A percentile compares a stretch with the other conserved stretches of the same genome.
These are phyloP conservation scores for Cyprinodon tularosa DNA, from an alignment of 2,113 vertebrate species.

Conservation along the genomic window DNA sequence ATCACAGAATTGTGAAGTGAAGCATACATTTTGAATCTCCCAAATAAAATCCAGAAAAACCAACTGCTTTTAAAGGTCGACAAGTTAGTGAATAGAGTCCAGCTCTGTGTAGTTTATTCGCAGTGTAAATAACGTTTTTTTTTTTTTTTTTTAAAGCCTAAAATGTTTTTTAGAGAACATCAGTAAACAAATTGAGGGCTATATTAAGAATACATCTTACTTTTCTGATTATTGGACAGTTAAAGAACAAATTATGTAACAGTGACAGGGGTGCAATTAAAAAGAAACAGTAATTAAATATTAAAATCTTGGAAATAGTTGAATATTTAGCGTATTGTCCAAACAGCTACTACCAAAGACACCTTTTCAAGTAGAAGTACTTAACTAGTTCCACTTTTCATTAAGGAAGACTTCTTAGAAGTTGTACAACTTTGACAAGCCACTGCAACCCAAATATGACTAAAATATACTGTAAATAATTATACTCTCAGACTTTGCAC, in stretches of 20 bases:
- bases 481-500: conserved; percentile 17
- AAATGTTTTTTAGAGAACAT: too few species aligned
- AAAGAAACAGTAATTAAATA: background rate
- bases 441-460: conserved; percentile 35
- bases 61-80: too few species aligned
- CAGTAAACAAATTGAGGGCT: too few species aligned
- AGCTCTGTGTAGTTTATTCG: too few species aligned
- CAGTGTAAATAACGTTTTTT: too few species aligned
- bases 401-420: conserved; percentile 5
- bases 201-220: background rate
- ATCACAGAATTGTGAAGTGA: too few species aligned
- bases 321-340: background rate
- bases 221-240: background rate
- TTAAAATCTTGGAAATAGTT: too few species aligned
- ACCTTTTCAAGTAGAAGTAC: conserved; percentile 1
- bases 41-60: background rate
- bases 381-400: background rate
- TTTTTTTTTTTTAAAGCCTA: too few species aligned
- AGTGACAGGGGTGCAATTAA: background rate
- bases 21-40: background rate
- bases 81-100: too few species aligned
- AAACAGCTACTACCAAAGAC: background rate
- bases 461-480: conserved; percentile 30
- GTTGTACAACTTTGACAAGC: conserved; percentile 20
- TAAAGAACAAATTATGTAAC: background rate